phyloP scores from a whole-genome alignment of 2,797 vertebrate species.

The Pangasius macronema region DNA sequence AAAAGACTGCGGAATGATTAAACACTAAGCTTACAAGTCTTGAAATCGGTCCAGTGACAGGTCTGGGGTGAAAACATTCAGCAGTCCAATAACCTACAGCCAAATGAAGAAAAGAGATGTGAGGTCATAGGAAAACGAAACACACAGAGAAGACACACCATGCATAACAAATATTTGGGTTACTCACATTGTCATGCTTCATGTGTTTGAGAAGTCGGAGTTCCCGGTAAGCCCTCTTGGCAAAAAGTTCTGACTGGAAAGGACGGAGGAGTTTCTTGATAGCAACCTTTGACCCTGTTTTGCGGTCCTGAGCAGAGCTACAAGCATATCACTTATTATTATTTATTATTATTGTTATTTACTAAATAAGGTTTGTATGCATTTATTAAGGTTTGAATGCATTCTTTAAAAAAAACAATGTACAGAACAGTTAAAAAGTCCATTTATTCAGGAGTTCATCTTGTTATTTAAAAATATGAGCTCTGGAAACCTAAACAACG shows the following conservation, averaged over 20 bases:
- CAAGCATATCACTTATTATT: background rate
- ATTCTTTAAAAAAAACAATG: background rate
- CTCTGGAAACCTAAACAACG: constrained; percentile 24
- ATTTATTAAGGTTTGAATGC: background rate
- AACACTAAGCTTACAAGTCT: constrained; percentile 85
- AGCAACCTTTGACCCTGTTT: constrained; percentile 86
- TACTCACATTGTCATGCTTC: constrained; percentile 91
- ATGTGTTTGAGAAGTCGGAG: constrained; percentile 94
- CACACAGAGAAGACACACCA: background rate
- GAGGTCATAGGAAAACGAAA: background rate
- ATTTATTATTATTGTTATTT: background rate
- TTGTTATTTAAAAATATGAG: background rate
- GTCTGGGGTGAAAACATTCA: constrained; percentile 94
- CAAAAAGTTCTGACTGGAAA: constrained; percentile 94
- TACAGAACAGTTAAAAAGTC: no score
- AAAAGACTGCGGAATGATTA: background rate
- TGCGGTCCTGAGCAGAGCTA: constrained; percentile 87
- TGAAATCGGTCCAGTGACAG: constrained; percentile 87
- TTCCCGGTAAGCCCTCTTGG: constrained; percentile 91
- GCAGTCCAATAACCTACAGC: constrained; percentile 92
- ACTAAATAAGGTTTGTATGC: background rate
- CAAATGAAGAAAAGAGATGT: background rate
- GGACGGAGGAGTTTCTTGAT: constrained; percentile 97
- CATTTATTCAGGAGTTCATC: background rate
- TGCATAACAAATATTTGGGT: background rate